These are phyloP conservation scores for Eulemur mongoz DNA, from an alignment of 2,797 vertebrate species.

Conservation along the genomic window DNA sequence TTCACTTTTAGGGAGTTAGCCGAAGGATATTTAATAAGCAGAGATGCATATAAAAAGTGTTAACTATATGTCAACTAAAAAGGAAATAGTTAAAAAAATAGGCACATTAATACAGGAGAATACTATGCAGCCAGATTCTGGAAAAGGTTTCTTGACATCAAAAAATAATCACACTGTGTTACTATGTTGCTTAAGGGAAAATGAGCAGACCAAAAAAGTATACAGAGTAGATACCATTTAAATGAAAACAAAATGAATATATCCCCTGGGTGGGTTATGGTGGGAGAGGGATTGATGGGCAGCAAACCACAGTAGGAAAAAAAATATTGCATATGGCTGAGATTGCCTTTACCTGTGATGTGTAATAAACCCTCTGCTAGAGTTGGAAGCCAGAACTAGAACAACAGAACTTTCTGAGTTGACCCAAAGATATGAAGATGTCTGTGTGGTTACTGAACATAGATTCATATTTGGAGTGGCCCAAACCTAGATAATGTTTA, in stretches of 20 bases:
- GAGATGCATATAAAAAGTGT: background rate
- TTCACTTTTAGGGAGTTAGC: background rate
- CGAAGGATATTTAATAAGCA: slow-evolving; percentile 7
- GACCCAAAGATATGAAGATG: background rate
- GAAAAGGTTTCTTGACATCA: background rate
- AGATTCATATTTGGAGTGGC: background rate
- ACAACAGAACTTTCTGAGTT: background rate
- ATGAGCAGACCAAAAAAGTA: background rate
- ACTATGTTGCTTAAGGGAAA: background rate
- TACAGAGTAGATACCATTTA: background rate
- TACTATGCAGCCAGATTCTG: background rate
- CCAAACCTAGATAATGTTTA: background rate
- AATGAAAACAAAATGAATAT: slow-evolving; percentile 9
- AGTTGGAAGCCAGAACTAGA: background rate
- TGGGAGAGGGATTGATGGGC: background rate
- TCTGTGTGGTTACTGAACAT: background rate
- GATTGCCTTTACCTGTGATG: background rate
- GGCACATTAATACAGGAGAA: background rate
- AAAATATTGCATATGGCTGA: background rate
- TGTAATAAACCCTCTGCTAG: background rate
- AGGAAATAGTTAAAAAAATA: background rate
- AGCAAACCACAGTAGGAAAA: background rate
- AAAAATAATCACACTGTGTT: background rate
- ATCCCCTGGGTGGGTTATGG: background rate
- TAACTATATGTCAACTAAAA: background rate